Evolutionary conservation across 2,797 vertebrate genomes (phyloP), one percentile per base, ranked within the genome.

Genomic region (Tachyglossus aculeatus): DNA sequence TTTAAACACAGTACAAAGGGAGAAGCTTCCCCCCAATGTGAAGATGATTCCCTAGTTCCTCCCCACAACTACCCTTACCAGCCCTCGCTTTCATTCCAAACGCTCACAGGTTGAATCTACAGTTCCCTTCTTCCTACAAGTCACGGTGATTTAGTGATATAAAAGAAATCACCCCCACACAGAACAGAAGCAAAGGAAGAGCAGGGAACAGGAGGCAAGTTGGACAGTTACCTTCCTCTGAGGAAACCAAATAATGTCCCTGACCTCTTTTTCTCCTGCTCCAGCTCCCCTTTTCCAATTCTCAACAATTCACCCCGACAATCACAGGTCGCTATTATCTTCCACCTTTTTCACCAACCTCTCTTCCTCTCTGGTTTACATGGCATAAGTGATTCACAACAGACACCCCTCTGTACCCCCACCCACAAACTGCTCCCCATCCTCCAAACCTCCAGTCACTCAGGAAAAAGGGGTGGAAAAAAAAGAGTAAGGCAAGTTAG

Each of bases 1-100:
- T 19, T 10, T 21, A 39, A 15, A 16, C 19, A 47, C 44, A 58
- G 54, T 66, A 84, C 78, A 83, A 81, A 77, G 79, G 22, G 25
- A 29, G 47, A 21, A 9, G 24, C 74, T 25, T 48, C 40, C 61
- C n/a, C 25, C 36, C 18, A 19, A 44, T n/a, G 74, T 27, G 48
- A 63, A 65, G 67, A 52, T 9, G 12, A 32, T 22, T 73, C 67
- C 68, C 59, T 36, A 33, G 80, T 67, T 59, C 44, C 6, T 24
- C 39, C 36, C 43, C 33, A 41, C 38, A 25, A n/a, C 31, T 29
- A 59, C 47, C 53, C 52, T 31, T 34, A 2, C 40, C 45, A 34
- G 31, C 27, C 54, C 38, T 32, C 64, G 55, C 71, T 65, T 44
- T 53, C 72, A 58, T 22, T 19, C 67, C 24, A 54, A 54, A 54